phyloP scores from a whole-genome alignment of 2,888 invertebrate genomes.

The Anthoptus insignis region DNA sequence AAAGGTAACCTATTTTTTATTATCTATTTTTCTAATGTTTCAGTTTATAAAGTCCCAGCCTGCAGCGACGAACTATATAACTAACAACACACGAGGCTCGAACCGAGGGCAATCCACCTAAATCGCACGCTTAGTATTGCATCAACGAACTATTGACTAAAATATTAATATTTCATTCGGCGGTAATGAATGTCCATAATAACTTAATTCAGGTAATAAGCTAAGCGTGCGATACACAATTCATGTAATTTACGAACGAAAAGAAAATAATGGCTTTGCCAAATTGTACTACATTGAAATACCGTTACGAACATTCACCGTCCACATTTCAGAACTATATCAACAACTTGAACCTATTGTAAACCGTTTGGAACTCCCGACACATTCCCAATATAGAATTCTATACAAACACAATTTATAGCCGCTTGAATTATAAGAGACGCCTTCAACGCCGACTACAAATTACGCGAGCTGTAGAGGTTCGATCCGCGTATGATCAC shows the following conservation, averaged over 20 bases:
- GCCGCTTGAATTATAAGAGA: neutral
- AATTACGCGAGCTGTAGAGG: neutral
- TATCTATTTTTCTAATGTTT: neutral
- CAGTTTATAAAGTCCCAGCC: constrained; percentile 46
- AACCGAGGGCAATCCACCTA: constrained; percentile 55
- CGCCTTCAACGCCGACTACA: neutral
- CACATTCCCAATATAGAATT: constrained; percentile 28
- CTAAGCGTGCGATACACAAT: constrained; percentile 27
- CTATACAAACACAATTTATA: constrained; percentile 32
- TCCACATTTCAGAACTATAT: constrained; percentile 35
- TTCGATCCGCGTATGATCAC: too few species aligned
- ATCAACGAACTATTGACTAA: constrained; percentile 4
- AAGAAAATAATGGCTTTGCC: constrained; percentile 67
- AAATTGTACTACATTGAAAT: constrained; percentile 65
- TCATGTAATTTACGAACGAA: constrained; percentile 41
- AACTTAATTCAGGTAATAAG: neutral
- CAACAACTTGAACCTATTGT: constrained; percentile 29
- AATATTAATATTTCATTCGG: constrained; percentile 2
- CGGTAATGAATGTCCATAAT: constrained; percentile 37
- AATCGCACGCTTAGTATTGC: constrained; percentile 29
- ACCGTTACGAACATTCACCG: constrained; percentile 49
- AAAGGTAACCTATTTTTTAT: neutral
- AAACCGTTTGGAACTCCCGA: constrained; percentile 20
- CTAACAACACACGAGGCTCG: constrained; percentile 43
- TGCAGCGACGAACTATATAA: constrained; percentile 42